These are phyloP conservation scores for Crepidodera aurea DNA, from an alignment of 2,888 invertebrate genomes.

Conservation along the genomic window DNA sequence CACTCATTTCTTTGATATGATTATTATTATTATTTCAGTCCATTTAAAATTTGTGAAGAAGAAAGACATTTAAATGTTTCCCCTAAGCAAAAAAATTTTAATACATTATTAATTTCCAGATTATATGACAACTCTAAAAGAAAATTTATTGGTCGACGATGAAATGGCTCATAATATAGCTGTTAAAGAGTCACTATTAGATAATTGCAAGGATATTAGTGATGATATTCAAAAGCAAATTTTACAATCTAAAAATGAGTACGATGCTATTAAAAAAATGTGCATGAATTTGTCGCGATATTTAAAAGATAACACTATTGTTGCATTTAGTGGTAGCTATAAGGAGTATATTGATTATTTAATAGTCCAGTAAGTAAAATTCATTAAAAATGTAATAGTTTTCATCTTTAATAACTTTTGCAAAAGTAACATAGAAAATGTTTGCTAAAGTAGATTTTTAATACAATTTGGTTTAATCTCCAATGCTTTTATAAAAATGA, in stretches of 20 bases:
- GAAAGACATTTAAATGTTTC: no score
- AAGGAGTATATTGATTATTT: slow-evolving; percentile 52
- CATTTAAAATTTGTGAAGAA: no score
- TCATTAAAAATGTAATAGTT: no score
- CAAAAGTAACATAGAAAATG: no score
- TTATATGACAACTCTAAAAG: slow-evolving; percentile 10
- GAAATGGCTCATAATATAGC: slow-evolving; percentile 5
- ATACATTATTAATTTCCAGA: no score
- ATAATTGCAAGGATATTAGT: slow-evolving; percentile 45
- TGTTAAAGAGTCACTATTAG: slow-evolving; percentile 1
- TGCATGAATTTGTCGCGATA: slow-evolving; percentile 54
- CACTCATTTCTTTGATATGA: no score
- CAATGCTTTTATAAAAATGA: no score
- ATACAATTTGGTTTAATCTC: no score
- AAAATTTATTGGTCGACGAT: slow-evolving; percentile 10
- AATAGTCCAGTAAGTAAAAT: slow-evolving; percentile 49
- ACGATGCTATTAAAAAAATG: slow-evolving; percentile 44
- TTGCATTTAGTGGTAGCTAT: slow-evolving; percentile 53
- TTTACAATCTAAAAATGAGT: slow-evolving; percentile 47
- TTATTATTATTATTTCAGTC: no score
- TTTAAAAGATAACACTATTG: slow-evolving; percentile 52
- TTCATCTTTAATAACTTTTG: no score
- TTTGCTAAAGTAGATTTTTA: no score
- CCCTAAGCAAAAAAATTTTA: no score
- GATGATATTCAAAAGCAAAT: slow-evolving; percentile 43